Evolutionary conservation across 2,888 invertebrate genomes (phyloP).

Genomic region (Lathronympha strigana): DNA sequence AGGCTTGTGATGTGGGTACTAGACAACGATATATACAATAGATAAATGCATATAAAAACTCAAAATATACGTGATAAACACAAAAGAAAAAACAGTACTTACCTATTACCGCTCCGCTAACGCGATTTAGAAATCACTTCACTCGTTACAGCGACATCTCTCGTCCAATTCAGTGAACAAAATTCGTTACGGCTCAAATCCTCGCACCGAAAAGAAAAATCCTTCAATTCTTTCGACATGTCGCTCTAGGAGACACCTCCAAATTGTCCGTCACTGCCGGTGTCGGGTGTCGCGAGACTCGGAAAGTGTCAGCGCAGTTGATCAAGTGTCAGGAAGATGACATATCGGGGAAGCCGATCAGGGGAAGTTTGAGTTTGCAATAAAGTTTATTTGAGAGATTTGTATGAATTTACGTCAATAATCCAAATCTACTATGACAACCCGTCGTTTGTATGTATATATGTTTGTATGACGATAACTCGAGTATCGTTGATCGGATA

Average conservation of each 20-base stretch:
- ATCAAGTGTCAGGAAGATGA: constrained; percentile 4
- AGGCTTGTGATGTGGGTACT: no score
- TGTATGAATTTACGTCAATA: neutral
- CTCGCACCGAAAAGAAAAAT: constrained; percentile 3
- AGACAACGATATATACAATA: no score
- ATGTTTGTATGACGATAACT: no score
- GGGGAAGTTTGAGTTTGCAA: neutral
- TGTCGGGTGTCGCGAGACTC: constrained; percentile 8
- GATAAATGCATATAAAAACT: neutral
- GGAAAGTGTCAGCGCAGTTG: neutral
- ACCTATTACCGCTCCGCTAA: no score
- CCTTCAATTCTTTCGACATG: constrained; percentile 4
- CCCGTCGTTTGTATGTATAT: no score
- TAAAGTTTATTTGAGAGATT: neutral
- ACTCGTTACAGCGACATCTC: neutral
- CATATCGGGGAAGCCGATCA: neutral
- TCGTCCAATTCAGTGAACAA: neutral
- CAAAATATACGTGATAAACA: no score
- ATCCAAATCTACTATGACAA: neutral
- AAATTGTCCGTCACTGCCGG: constrained; percentile 2
- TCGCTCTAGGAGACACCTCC: constrained; percentile 1
- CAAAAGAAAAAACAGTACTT: no score
- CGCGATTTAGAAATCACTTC: neutral
- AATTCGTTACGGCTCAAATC: neutral
- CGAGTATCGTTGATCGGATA: no score